Percentiles rank a stretch among this genome's conserved stretches.
These are phyloP conservation scores for Tadarida brasiliensis DNA, from an alignment of 2,797 vertebrate genomes.

Conservation along the genomic window DNA sequence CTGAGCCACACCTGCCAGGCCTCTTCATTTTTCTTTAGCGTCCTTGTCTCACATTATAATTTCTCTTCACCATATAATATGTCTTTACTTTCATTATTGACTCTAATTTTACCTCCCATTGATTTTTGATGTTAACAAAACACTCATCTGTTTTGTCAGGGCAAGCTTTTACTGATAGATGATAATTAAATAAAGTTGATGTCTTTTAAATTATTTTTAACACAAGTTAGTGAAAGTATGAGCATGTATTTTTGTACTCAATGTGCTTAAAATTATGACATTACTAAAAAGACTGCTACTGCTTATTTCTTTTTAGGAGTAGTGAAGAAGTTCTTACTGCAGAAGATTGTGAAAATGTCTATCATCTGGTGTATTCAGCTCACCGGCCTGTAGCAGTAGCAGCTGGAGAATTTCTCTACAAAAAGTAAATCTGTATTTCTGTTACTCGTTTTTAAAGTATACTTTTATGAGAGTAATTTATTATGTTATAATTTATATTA, in stretches of 20 bases:
- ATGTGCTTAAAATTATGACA: conserved; percentile 10
- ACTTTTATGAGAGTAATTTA: background rate
- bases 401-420: conserved; percentile 98
- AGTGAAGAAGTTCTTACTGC: conserved; percentile 98
- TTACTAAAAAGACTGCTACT: background rate
- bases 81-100: background rate
- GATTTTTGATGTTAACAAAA: conserved; percentile 46
- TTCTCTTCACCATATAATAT: conserved; percentile 27
- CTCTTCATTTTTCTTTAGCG: background rate
- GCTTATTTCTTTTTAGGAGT: conserved; percentile 90
- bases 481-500: background rate
- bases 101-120: conserved; percentile 18
- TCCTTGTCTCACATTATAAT: background rate
- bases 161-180: background rate
- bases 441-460: background rate
- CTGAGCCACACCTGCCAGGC: no score
- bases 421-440: conserved; percentile 92
- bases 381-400: conserved; percentile 98
- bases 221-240: conserved; percentile 30
- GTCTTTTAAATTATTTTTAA: background rate
- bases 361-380: conserved; percentile 99
- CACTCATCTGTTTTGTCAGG: conserved; percentile 44
- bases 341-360: conserved; percentile 99
- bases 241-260: conserved; percentile 6
- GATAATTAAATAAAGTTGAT: conserved; percentile 36